Base-by-base conservation (phyloP, 2,113 vertebrate genomes). In the Podarcis muralis region DNA sequence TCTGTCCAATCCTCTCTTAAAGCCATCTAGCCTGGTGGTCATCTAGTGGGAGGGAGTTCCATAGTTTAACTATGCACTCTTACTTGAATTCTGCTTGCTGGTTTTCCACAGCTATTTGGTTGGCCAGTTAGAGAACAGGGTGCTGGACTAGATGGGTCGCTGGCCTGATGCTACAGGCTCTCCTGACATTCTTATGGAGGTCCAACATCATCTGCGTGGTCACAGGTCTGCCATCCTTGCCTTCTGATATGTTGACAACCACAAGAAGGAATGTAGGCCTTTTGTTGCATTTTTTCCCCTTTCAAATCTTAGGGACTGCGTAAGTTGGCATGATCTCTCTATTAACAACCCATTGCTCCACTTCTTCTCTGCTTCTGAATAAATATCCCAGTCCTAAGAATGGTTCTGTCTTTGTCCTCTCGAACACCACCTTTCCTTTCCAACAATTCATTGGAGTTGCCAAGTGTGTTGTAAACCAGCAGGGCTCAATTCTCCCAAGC, bases 401-500 rank as follows among this genome's bases (percentile, higher is more conserved):
- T 18, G 13, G 37, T 30, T 43, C 25, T 83, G 20, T 25, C 74
- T 77, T 43, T n/a, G 11, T n/a, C 8, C 16, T 5, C n/a, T 25
- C 35, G 69, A 81, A 9, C 3, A 6, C 3, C 68, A 11, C 71
- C 35, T 16, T 37, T 18, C 32, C 23, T 25, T 72, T 57, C 35
- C 23, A 59, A 0, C 89, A 87, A 3, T n/a, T 91, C n/a, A 1
- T 30, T 88, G 82, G 77, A 91, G 35, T 75, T 77, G 62, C 72
- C 84, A 35, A 37, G 65, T 65, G 2, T 82, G 84, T 91, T 91
- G 89, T 80, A 89, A 87, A 57, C 1, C 1, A 81, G 68, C 69
- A 35, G 84, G 48, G 15, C 15, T 76, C 37, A 30, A 53, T 53
- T 53, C 75, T 91, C 92, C 91, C 2, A 3, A 85, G 93, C 94